phyloP scores from a whole-genome alignment of 2,113 vertebrate genomes.

The Furnarius figulus region DNA sequence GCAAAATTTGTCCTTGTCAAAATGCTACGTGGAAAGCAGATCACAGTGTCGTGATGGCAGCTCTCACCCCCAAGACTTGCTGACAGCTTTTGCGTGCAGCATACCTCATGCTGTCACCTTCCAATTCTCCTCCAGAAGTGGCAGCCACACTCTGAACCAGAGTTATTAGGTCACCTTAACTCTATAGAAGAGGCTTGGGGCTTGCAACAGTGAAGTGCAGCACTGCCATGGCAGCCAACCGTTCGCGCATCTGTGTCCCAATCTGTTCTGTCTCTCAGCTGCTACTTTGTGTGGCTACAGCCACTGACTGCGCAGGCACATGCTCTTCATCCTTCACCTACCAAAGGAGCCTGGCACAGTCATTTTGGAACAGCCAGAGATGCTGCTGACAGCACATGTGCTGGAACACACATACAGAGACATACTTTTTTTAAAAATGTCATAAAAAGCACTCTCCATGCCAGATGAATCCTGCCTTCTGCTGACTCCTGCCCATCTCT shows the following conservation, averaged over 20 bases:
- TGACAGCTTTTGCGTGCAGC: neutral
- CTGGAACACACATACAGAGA: neutral
- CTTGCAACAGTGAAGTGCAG: neutral
- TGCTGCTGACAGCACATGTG: neutral
- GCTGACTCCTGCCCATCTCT: neutral
- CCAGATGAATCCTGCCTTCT: neutral
- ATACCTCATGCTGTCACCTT: neutral
- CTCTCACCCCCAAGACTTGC: neutral
- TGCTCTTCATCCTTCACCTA: neutral
- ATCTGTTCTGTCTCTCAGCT: conserved; percentile 14
- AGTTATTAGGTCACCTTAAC: neutral
- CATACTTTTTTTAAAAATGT: neutral
- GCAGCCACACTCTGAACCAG: neutral
- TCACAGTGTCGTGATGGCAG: accelerated
- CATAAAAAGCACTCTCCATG: neutral
- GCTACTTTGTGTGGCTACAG: neutral
- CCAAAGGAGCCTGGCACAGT: neutral
- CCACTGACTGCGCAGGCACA: neutral
- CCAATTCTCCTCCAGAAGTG: neutral
- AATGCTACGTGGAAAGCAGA: neutral
- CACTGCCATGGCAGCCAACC: neutral
- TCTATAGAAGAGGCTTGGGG: neutral
- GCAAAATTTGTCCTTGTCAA: neutral
- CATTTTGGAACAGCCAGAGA: neutral
- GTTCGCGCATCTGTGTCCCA: neutral